These are phyloP conservation scores for Rhinoptilus africanus DNA, from an alignment of 2,113 vertebrate genomes.

Conservation along the genomic window DNA sequence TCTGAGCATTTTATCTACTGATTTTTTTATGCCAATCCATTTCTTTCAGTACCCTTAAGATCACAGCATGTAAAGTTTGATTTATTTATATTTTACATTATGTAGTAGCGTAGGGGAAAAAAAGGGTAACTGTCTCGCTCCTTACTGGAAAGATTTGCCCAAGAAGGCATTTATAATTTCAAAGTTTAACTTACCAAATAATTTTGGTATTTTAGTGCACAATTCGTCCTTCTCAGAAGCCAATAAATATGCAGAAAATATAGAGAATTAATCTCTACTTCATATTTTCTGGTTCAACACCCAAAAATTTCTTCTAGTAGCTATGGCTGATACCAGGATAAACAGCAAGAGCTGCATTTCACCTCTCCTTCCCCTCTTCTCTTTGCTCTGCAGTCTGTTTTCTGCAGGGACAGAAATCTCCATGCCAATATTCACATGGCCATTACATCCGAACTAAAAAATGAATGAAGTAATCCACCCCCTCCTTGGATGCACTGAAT, in stretches of 20 bases:
- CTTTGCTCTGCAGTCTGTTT: not conserved
- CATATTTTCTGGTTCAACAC: not conserved
- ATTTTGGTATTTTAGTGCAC: not conserved
- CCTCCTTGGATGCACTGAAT: not conserved
- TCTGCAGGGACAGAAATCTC: not conserved
- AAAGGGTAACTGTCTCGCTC: not conserved
- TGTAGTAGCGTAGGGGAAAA: accelerated
- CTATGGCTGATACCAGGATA: not conserved
- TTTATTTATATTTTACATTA: not conserved
- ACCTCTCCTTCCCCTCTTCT: not conserved
- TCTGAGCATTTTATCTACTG: not conserved
- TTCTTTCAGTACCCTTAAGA: not conserved
- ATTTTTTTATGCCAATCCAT: not conserved
- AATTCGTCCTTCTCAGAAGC: not conserved
- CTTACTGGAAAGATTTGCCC: not conserved
- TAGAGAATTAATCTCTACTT: not conserved
- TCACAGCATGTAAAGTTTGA: not conserved
- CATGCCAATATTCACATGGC: not conserved
- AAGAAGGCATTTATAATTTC: not conserved
- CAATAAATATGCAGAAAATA: not conserved
- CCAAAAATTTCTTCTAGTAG: not conserved
- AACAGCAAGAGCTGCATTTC: not conserved
- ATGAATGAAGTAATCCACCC: slow-evolving; percentile 51
- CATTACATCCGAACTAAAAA: slow-evolving; percentile 16
- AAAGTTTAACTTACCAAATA: not conserved